Conservation (phyloP, 2,113 vertebrate genomes). For the Lophotis ruficrista region DNA sequence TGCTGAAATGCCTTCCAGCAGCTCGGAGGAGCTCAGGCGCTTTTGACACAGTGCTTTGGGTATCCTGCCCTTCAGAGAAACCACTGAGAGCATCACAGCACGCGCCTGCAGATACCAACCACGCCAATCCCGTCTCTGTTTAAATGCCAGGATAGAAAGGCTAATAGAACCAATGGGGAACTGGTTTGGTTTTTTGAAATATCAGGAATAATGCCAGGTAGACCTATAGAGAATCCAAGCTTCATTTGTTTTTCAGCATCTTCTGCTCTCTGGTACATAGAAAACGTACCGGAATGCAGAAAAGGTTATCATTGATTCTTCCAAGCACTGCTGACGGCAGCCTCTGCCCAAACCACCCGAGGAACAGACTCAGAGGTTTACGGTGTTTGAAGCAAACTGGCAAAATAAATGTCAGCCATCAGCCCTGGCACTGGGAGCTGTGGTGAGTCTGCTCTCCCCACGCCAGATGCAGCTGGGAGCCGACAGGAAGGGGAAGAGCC, state of each 20-base stretch:
- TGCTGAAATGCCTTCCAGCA: neutral
- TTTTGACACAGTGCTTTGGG: neutral
- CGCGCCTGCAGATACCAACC: neutral
- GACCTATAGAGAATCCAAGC: neutral
- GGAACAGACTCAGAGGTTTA: neutral
- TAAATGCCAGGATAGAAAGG: conserved; percentile 44
- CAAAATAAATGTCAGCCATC: conserved; percentile 29
- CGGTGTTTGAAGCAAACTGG: neutral
- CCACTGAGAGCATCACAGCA: neutral
- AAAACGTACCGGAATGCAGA: neutral
- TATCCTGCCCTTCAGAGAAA: conserved; percentile 1
- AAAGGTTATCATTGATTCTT: conserved; percentile 46
- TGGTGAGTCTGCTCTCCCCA: rapidly evolving
- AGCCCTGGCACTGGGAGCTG: neutral
- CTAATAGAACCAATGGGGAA: neutral
- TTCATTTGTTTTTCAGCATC: conserved; percentile 40
- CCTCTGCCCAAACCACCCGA: rapidly evolving
- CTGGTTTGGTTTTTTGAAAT: neutral
- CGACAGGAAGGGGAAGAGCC: neutral
- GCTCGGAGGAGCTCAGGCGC: rapidly evolving
- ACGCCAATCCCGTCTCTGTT: neutral
- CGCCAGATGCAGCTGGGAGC: rapidly evolving
- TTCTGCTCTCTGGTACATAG: neutral
- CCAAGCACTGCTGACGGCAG: rapidly evolving
- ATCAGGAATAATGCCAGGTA: conserved; percentile 46